Conservation (phyloP, 2,888 invertebrate species). For the Empis stercorea region DNA sequence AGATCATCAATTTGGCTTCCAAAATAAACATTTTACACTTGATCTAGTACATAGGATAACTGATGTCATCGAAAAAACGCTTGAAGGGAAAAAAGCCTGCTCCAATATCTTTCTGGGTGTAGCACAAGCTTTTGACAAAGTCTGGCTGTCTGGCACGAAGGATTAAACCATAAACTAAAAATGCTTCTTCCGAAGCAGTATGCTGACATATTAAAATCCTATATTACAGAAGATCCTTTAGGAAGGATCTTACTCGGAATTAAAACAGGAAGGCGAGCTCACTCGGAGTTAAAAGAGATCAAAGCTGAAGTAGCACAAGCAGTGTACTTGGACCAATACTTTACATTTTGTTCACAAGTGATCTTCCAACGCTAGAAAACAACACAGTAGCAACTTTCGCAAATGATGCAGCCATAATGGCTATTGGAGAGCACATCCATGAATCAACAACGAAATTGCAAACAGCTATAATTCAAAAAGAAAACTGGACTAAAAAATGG, state of each 20-base stretch:
- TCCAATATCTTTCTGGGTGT: not conserved
- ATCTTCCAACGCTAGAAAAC: not conserved
- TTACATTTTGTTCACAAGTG: constrained; percentile 3
- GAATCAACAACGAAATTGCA: not conserved
- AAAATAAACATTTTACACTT: not conserved
- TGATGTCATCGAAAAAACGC: not conserved
- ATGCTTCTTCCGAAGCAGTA: too few species aligned
- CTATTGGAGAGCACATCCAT: not conserved
- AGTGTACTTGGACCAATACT: constrained; percentile 3
- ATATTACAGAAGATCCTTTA: constrained; percentile 1
- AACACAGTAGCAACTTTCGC: constrained; percentile 1
- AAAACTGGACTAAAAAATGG: constrained; percentile 5
- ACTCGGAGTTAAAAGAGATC: not conserved
- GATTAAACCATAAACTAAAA: not conserved
- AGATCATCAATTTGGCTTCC: not conserved
- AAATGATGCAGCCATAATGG: constrained; percentile 1
- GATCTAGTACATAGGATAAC: not conserved
- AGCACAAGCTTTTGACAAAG: not conserved
- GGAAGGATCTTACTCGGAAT: not conserved
- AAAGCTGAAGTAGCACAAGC: not conserved
- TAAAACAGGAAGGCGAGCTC: constrained; percentile 1
- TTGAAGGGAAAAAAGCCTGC: not conserved
- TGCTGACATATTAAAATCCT: not conserved
- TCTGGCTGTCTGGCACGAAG: too few species aligned
- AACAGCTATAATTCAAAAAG: not conserved